Evolutionary conservation across 2,113 vertebrate genomes (phyloP), one percentile per base, ranked within the genome.

Genomic region (Leiothrix lutea): DNA sequence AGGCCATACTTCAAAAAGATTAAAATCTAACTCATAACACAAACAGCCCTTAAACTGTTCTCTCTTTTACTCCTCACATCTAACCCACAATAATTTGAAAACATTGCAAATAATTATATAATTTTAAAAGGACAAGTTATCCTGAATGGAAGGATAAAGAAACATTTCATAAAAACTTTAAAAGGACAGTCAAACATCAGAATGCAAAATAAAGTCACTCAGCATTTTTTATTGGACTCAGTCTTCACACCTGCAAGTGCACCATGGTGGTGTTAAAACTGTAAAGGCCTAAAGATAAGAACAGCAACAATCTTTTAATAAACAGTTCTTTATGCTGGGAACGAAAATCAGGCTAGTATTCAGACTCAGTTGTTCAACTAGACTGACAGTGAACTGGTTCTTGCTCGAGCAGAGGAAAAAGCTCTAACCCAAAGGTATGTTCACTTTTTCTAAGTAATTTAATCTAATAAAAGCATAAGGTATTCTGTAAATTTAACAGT

Each of bases 351-450:
- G 19, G 24, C 21, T 47, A 64, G 40, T 31, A 17, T 35, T 75
- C 12, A 80, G n/a, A 18, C 35, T 91, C 0, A 4, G 35, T 4
- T 77, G 19, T 48, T 81, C 26, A 74, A 38, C 18, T 86, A 79
- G 16, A 65, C 1, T 40, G 31, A 47, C 12, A 75, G 1, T 17
- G 45, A 77, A 9, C 2, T 44, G 21, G 13, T 33, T 82, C 44
- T 50, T 61, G 6, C n/a, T 31, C 36, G 6, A 91, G 47, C 19
- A 20, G 13, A 89, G 33, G 25, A 90, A 87, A 53, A 70, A 74
- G 8, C 18, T 38, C 21, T 44, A 44, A 28, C 16, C 26, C 44
- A 81, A 92, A 58, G 29, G 53, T 2, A 26, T 0, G 0, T 31
- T 54, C 25, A 36, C 13, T 80, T 84, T 69, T 67, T 42, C 5